Conservation (phyloP, 2,797 vertebrate species). For the Thamnophis elegans region DNA sequence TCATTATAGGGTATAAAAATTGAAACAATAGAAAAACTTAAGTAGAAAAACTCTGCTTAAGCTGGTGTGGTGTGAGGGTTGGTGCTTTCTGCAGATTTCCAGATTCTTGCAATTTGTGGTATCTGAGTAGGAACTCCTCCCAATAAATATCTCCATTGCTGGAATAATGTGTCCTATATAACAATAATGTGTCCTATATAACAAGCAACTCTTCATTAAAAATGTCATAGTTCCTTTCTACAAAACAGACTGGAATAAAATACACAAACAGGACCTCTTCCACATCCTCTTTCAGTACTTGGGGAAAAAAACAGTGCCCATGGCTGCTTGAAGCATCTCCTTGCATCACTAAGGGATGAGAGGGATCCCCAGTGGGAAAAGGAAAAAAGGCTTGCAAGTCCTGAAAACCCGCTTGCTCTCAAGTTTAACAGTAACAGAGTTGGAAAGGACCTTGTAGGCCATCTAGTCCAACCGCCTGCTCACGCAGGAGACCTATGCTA, state of each 20-base stretch:
- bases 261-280: not conserved
- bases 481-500: no score
- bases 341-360: not conserved
- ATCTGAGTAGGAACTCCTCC: not conserved
- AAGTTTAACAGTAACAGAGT: not conserved
- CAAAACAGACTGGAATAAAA: not conserved
- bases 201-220: not conserved
- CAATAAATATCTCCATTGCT: not conserved
- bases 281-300: not conserved
- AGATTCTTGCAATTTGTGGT: not conserved
- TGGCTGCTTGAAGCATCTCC: not conserved
- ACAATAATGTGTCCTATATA: not conserved
- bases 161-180: not conserved
- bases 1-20: not conserved
- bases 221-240: not conserved
- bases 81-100: not conserved
- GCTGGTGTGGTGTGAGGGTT: not conserved
- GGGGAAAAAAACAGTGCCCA: not conserved
- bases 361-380: not conserved
- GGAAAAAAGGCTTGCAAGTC: not conserved
- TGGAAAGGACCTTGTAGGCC: no score
- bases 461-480: no score
- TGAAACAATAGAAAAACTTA: not conserved
- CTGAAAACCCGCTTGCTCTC: not conserved
- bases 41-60: no score